Evolutionary conservation across 2,113 vertebrate species (phyloP).

Genomic region (Gymnarchus niloticus): DNA sequence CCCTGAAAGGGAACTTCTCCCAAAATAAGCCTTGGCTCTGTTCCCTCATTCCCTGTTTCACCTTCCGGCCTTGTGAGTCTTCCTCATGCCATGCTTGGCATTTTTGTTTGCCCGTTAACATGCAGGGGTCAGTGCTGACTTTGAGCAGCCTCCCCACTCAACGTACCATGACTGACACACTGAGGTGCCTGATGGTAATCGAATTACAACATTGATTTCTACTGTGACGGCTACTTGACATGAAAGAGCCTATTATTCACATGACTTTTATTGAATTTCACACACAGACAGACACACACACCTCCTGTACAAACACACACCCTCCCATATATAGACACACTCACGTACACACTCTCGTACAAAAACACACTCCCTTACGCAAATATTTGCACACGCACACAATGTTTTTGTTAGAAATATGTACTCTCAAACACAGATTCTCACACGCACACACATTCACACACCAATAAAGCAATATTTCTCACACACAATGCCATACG

Average conservation of each 20-base stretch:
- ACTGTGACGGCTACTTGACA: not conserved
- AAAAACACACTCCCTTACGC: not conserved
- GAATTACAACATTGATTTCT: not conserved
- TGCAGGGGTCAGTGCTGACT: not conserved
- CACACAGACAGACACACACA: not conserved
- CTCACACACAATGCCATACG: too few relatives aligned
- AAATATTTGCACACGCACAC: not conserved
- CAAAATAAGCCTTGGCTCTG: not conserved
- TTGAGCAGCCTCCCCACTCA: not conserved
- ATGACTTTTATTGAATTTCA: slow-evolving; percentile 3
- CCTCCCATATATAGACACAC: not conserved
- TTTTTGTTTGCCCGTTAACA: not conserved
- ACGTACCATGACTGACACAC: not conserved
- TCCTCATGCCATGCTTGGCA: not conserved
- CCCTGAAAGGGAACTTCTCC: not conserved
- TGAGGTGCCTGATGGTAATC: not conserved
- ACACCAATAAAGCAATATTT: too few relatives aligned
- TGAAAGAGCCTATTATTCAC: not conserved
- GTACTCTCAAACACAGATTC: too few relatives aligned
- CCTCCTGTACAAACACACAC: not conserved
- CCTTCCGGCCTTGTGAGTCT: not conserved
- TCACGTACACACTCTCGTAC: not conserved
- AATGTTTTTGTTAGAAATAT: too few relatives aligned
- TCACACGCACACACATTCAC: not conserved
- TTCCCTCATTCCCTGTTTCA: not conserved